A percentile compares a stretch with the other conserved stretches of the same genome.
These are phyloP conservation scores for Geococcyx californianus DNA, from an alignment of 2,113 vertebrate genomes.

Conservation along the genomic window DNA sequence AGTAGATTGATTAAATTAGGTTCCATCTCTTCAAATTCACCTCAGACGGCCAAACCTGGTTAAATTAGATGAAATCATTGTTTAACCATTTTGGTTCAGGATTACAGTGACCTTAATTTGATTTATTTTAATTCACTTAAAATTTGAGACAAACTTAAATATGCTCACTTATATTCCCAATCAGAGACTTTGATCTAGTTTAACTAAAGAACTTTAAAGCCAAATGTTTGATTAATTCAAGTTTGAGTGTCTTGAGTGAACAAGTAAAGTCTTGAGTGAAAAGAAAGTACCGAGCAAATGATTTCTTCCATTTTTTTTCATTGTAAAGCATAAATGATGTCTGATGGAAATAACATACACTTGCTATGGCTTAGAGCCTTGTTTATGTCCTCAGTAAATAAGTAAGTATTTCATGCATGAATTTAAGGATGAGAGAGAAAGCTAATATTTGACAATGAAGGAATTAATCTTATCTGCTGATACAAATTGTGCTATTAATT, in stretches of 20 bases:
- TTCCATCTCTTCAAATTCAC: slow-evolving; percentile 1
- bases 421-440: slow-evolving; percentile 38
- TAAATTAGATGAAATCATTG: slow-evolving; percentile 54
- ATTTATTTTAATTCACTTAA: slow-evolving; percentile 24
- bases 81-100: slow-evolving; percentile 34
- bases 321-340: slow-evolving; percentile 20
- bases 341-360: slow-evolving; percentile 43
- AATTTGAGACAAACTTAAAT: slow-evolving; percentile 1
- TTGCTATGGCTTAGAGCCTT: slow-evolving; percentile 24
- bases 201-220: not conserved
- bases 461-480: slow-evolving; percentile 62
- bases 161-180: not conserved
- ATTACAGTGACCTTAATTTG: not conserved
- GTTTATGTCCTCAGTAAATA: not conserved
- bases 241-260: not conserved
- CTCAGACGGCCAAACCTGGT: not conserved
- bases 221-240: not conserved
- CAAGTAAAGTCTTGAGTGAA: not conserved
- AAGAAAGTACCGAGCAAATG: slow-evolving; percentile 23
- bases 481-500: slow-evolving; percentile 31
- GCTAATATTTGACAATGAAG: slow-evolving; percentile 53
- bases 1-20: slow-evolving; percentile 48
- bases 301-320: not conserved
- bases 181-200: not conserved
- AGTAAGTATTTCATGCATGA: not conserved